Evolutionary conservation across 2,113 vertebrate genomes (phyloP).

Genomic region (Callocephalon fimbriatum): DNA sequence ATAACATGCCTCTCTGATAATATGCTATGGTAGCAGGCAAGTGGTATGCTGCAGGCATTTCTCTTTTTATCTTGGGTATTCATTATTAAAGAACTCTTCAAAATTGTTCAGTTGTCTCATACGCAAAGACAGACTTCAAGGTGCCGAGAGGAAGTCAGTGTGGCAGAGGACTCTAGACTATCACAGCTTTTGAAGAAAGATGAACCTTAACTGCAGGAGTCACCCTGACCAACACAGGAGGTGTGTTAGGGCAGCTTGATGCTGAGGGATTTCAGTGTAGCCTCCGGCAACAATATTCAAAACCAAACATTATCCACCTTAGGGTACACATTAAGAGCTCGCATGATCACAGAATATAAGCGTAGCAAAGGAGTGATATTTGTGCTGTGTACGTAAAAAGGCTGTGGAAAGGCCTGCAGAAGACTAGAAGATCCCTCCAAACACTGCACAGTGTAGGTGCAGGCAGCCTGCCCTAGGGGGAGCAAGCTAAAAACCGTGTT

Average conservation of each 20-base stretch:
- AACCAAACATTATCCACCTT: neutral
- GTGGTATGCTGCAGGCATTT: neutral
- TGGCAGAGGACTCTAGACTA: neutral
- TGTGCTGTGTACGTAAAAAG: neutral
- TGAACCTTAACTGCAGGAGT: neutral
- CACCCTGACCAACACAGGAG: neutral
- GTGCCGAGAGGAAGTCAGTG: accelerated
- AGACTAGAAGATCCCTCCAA: neutral
- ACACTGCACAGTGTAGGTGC: neutral
- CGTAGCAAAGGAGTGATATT: accelerated
- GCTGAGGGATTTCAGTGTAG: neutral
- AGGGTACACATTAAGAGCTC: neutral
- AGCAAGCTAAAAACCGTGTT: neutral
- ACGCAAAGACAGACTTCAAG: neutral
- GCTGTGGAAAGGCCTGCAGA: neutral
- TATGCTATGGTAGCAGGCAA: neutral
- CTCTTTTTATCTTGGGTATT: neutral
- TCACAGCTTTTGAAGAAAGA: neutral
- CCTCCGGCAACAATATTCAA: neutral
- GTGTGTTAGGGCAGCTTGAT: neutral
- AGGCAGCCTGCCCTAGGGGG: neutral
- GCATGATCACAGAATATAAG: neutral
- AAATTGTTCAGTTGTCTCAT: neutral
- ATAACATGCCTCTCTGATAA: neutral
- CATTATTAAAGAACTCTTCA: neutral